Percentiles rank a stretch among this genome's conserved stretches.
These are phyloP conservation scores for Callinectes sapidus DNA, from an alignment of 2,888 invertebrate species.

Conservation along the genomic window DNA sequence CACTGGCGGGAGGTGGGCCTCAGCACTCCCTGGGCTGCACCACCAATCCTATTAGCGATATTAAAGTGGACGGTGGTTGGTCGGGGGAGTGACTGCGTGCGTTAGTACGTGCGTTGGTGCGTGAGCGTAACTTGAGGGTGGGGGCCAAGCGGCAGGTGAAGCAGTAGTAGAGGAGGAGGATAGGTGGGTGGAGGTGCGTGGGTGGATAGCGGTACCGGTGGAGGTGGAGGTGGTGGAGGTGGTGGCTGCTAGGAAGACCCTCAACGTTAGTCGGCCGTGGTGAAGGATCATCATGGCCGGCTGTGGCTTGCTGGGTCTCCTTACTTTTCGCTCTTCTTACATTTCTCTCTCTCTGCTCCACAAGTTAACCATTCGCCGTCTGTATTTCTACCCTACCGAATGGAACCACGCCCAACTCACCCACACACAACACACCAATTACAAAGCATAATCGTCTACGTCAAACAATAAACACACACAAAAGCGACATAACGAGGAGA, in stretches of 20 bases:
- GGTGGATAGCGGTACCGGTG: constrained; percentile 1
- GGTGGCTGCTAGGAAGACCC: constrained; percentile 24
- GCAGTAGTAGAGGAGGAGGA: not conserved
- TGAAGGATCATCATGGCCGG: not conserved
- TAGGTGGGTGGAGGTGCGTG: constrained; percentile 13
- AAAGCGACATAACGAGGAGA: constrained; percentile 7
- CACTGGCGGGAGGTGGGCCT: constrained; percentile 30
- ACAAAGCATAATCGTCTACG: not conserved
- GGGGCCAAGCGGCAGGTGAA: not conserved
- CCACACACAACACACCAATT: not conserved
- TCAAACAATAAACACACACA: constrained; percentile 22
- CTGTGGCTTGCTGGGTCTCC: constrained; percentile 13
- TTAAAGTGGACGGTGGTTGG: constrained; percentile 54
- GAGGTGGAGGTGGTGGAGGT: constrained; percentile 27
- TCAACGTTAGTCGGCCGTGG: constrained; percentile 35
- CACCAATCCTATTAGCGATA: constrained; percentile 62
- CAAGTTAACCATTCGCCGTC: not conserved
- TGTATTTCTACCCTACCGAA: not conserved
- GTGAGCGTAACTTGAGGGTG: constrained; percentile 44
- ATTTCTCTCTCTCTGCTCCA: not conserved
- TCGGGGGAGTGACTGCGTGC: constrained; percentile 26
- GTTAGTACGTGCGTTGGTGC: constrained; percentile 41
- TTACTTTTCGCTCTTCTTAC: not conserved
- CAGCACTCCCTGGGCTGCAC: constrained; percentile 58
- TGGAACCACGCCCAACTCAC: not conserved